phyloP scores from a whole-genome alignment of 2,888 invertebrate species.

The Sabellastarte sp. region DNA sequence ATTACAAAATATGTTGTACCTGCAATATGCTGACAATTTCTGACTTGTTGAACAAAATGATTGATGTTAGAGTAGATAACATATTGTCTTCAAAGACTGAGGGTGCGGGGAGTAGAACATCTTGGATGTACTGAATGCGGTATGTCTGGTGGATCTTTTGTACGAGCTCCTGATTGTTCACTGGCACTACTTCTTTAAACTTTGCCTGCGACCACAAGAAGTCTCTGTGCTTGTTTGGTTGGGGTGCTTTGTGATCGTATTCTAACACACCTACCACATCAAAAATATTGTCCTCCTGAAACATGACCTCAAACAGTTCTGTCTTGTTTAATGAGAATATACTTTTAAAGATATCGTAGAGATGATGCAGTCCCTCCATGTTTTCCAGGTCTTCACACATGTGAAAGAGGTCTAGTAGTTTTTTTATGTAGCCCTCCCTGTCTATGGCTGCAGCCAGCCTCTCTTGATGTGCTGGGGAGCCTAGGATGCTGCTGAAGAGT shows the following conservation, averaged over 20 bases:
- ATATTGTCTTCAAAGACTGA: slow-evolving; percentile 99
- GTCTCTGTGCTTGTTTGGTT: slow-evolving; percentile 76
- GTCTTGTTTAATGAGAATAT: slow-evolving; percentile 98
- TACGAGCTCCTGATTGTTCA: slow-evolving; percentile 88
- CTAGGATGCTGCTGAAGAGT: slow-evolving; percentile 64
- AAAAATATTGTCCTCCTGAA: slow-evolving; percentile 91
- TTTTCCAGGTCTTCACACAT: slow-evolving; percentile 97
- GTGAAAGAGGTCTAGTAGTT: slow-evolving; percentile 86
- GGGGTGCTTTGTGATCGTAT: slow-evolving; percentile 79
- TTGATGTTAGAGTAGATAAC: slow-evolving; percentile 94
- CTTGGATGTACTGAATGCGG: slow-evolving; percentile 96
- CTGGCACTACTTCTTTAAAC: slow-evolving; percentile 74
- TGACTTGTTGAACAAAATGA: slow-evolving; percentile 99
- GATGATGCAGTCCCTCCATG: slow-evolving; percentile 80
- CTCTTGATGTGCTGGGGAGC: slow-evolving; percentile 87
- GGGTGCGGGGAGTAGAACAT: slow-evolving; percentile 97
- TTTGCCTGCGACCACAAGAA: slow-evolving; percentile 88
- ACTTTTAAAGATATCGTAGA: slow-evolving; percentile 97
- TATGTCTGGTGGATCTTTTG: slow-evolving; percentile 99
- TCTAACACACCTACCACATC: slow-evolving; percentile 86
- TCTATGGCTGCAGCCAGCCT: slow-evolving; percentile 91
- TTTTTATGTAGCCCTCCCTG: slow-evolving; percentile 88
- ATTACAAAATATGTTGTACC: no score
- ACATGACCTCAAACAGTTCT: slow-evolving; percentile 95
- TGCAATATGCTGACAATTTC: slow-evolving; percentile 97